Base-by-base conservation (phyloP, 2,113 vertebrate genomes). In the Zosterops hypoxanthus region DNA sequence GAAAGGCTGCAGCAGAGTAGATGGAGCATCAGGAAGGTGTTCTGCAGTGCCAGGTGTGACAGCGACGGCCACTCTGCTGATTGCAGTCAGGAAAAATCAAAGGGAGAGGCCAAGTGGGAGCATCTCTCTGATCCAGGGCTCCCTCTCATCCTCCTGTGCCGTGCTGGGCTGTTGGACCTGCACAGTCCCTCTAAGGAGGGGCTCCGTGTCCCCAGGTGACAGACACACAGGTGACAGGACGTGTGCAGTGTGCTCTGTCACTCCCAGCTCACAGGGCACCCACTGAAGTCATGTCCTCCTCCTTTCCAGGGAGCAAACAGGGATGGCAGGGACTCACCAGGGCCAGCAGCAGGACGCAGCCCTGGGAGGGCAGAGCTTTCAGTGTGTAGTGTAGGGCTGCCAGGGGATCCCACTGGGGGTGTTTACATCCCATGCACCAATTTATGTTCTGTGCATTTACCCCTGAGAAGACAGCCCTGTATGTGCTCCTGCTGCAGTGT, bases 41-140 rank as follows among this genome's bases (percentile, higher is more conserved):
- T 82, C 86, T 95, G 71, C 65, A 36, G 42, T 44, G 59, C 70
- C 82, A 11, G 29, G 33, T 80, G 86, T 82, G 75, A 70, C 24
- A 44, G 39, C 1, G 1, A 88, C 49, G 26, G 52, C 56, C 31
- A 21, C 36, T 14, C 44, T 31, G 21, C 31, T 56, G 59, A 44
- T 23, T 1, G 1, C 31, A 80, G 22, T 1, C 18, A 28, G 12
- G 44, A 28, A 65, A 90, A 36, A 34, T 20, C 15, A 49, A 70
- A 47, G 60, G 56, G 47, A 69, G 28, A 31, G 15, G 23, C 53
- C 29, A 57, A 61, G 55, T 0, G 3, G n/a, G 56, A 60, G 44
- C n/a, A 24, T 11, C 21, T 4, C 31, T 29, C 34, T 4, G 4
- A 36, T 26, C 44, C 1, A 0, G 6, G 29, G 44, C 53, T 66